Evolutionary conservation across 2,797 vertebrate species (phyloP).

Genomic region (Danio albolineatus): DNA sequence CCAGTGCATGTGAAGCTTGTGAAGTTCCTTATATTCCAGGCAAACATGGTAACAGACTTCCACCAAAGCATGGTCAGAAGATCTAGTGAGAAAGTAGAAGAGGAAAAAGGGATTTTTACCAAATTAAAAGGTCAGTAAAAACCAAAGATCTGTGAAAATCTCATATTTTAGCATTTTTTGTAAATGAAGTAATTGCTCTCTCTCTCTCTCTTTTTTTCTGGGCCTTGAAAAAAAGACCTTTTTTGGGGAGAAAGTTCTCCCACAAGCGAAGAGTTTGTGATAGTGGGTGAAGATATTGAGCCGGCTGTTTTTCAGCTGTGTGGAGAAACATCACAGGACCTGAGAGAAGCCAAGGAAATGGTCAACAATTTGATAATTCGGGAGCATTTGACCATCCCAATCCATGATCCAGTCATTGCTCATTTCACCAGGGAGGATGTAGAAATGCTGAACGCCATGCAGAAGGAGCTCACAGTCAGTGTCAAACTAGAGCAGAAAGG

Average conservation of each 20-base stretch:
- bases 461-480: slow-evolving; percentile 75
- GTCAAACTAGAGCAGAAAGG: slow-evolving; percentile 69
- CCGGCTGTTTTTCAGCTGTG: slow-evolving; percentile 83
- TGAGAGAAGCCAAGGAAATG: slow-evolving; percentile 68
- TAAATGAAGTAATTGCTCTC: background rate
- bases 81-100: slow-evolving; percentile 57
- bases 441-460: slow-evolving; percentile 73
- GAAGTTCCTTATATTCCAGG: slow-evolving; percentile 87
- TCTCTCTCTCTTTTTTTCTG: no score
- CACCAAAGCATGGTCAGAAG: slow-evolving; percentile 80
- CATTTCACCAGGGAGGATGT: slow-evolving; percentile 73
- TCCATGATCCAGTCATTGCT: slow-evolving; percentile 74
- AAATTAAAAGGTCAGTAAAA: slow-evolving; percentile 64
- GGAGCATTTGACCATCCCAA: slow-evolving; percentile 72
- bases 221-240: no score
- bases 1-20: slow-evolving; percentile 71
- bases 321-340: slow-evolving; percentile 69
- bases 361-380: slow-evolving; percentile 72
- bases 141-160: no score
- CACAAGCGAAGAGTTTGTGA: background rate
- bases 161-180: no score
- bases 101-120: background rate
- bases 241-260: background rate
- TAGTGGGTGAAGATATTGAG: slow-evolving; percentile 70
- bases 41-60: slow-evolving; percentile 79